These are phyloP conservation scores for Biston betularia DNA, from an alignment of 2,888 invertebrate genomes.

Conservation along the genomic window DNA sequence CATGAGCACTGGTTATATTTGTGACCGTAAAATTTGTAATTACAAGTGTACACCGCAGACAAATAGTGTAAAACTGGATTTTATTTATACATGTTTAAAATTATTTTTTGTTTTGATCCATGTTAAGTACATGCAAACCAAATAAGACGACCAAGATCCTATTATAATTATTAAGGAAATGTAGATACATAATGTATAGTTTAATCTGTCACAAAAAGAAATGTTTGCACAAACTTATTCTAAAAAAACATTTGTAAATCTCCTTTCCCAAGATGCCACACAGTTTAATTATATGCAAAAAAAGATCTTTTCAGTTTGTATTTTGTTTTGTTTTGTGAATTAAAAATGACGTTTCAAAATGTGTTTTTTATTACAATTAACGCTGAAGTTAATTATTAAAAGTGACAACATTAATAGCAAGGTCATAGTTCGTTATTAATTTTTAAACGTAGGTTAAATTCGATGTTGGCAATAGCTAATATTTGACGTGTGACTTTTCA, in stretches of 20 bases:
- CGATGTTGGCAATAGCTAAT: too few relatives aligned
- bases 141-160: slow-evolving; percentile 29
- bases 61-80: too few relatives aligned
- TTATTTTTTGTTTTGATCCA: too few relatives aligned
- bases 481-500: background rate
- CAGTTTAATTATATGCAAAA: slow-evolving; percentile 21
- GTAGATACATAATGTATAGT: slow-evolving; percentile 36
- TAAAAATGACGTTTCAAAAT: slow-evolving; percentile 66
- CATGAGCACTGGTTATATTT: too few relatives aligned
- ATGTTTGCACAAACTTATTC: slow-evolving; percentile 23
- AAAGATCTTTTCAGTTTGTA: slow-evolving; percentile 52
- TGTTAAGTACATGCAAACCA: slow-evolving; percentile 15
- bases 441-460: too few relatives aligned
- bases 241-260: slow-evolving; percentile 7
- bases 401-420: too few relatives aligned
- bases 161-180: slow-evolving; percentile 5
- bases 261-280: slow-evolving; percentile 5
- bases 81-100: too few relatives aligned
- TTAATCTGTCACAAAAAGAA: slow-evolving; percentile 16
- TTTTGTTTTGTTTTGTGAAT: slow-evolving; percentile 65
- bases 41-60: too few relatives aligned
- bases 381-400: too few relatives aligned
- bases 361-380: slow-evolving; percentile 40
- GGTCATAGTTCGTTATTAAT: background rate
- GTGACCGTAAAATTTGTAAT: too few relatives aligned